Evolutionary conservation across 2,797 vertebrate species (phyloP), one percentile per base, ranked within the genome.

Genomic region (Ctenochaetus hawaiiensis): DNA sequence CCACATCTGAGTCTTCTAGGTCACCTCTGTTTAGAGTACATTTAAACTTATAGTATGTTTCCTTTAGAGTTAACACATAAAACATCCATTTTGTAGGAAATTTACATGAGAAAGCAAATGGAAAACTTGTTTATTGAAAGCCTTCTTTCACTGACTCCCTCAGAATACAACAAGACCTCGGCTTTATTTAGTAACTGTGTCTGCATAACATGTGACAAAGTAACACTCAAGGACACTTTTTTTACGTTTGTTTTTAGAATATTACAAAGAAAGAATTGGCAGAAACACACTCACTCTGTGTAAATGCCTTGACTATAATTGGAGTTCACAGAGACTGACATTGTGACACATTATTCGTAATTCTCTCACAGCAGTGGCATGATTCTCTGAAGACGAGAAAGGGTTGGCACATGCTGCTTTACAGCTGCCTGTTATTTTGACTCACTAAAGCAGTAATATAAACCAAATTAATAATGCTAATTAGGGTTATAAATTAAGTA

Each of bases 381-480:
- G 43, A 65, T 64, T 74, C 60, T 85, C 52, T 20, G 5, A 70
- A 23, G 68, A 52, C 22, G 63, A 72, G 53, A 69, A 62, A 81
- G 6, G 53, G 71, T 23, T 61, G 53, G 8, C 47, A 22, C 77
- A 80, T 75, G 61, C 64, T 83, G 78, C 76, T 89, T 87, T 77
- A 81, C 62, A 75, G 18, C 20, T 11, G 45, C 43, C 37, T 64
- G 69, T 82, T 80, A 51, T 75, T 84, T 72, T 62, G 86, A 53
- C 26, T 17, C 12, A 54, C 45, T 61, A 30, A 80, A 70, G 69
- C 44, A 52, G 20, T 37, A 45, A 34, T 57, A 54, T 59, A 75
- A 78, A 63, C 12, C 23, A 39, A 75, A 77, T 52, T 41, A 78
- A 70, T 61, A 70, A 75, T 72, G 67, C 59, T 75, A 84, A 81